A percentile compares a stretch with the other conserved stretches of the same genome.
Conservation (phyloP, 2,113 vertebrate genomes). For the Dasypus novemcinctus region DNA sequence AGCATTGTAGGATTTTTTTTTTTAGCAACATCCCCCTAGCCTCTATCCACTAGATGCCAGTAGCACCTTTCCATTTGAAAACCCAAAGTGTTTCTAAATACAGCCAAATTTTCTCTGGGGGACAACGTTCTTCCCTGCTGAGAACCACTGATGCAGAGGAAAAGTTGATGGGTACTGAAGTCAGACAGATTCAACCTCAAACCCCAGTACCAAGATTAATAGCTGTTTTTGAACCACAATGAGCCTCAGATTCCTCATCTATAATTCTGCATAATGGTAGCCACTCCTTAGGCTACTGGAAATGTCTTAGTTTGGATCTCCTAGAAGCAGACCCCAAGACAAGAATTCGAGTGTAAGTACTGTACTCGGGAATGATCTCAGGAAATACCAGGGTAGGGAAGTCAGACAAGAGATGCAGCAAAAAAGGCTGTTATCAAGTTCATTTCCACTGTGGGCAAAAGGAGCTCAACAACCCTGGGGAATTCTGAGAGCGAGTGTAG, state of each 20-base stretch:
- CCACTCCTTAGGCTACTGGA: too few relatives aligned
- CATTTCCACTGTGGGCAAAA: fast-evolving
- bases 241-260: neutral
- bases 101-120: neutral
- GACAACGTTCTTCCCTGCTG: neutral
- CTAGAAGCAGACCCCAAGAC: neutral
- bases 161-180: neutral
- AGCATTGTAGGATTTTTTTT: too few relatives aligned
- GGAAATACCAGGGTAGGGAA: neutral
- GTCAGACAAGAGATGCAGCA: neutral
- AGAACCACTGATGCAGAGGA: neutral
- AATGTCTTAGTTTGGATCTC: neutral
- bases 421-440: neutral
- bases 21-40: neutral
- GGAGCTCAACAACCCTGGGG: neutral
- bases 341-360: neutral
- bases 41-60: neutral
- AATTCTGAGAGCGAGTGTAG: neutral
- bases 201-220: neutral
- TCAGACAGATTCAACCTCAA: neutral
- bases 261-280: neutral
- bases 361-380: neutral
- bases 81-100: neutral
- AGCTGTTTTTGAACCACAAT: neutral
- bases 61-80: neutral